A percentile compares a stretch with the other conserved stretches of the same genome.
phyloP scores from a whole-genome alignment of 2,888 invertebrate species.

The Stenurella melanura region DNA sequence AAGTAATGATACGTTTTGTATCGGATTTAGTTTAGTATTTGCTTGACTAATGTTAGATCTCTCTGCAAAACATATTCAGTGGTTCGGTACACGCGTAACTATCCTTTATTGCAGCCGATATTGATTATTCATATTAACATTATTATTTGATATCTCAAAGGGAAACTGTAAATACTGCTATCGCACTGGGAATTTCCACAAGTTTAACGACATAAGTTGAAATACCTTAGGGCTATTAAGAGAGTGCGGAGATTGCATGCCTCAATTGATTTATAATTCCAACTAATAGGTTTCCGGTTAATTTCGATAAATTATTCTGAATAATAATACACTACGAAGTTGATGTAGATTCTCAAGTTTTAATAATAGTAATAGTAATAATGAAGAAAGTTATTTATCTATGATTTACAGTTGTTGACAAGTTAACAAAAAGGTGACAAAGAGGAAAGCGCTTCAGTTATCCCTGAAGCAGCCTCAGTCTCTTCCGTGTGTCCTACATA shows the following conservation, averaged over 20 bases:
- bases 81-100: neutral
- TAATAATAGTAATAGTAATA: too few species aligned
- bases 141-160: constrained; percentile 29
- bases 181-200: constrained; percentile 33
- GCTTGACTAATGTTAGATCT: neutral
- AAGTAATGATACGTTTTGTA: too few species aligned
- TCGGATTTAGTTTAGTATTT: neutral
- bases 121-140: constrained; percentile 25
- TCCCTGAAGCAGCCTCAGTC: too few species aligned
- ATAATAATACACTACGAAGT: constrained; percentile 12
- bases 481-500: too few species aligned
- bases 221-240: constrained; percentile 38
- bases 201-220: constrained; percentile 36
- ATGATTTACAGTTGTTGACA: too few species aligned
- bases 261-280: constrained; percentile 47
- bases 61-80: neutral
- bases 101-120: constrained; percentile 15
- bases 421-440: too few species aligned
- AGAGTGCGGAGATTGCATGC: constrained; percentile 42
- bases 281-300: constrained; percentile 45
- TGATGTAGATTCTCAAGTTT: neutral
- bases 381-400: too few species aligned
- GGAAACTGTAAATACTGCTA: constrained; percentile 29
- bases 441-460: too few species aligned
- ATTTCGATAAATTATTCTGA: constrained; percentile 40